Conservation (phyloP, 35 echinoderm and acorn worm species). For the Chiridota heheva region DNA sequence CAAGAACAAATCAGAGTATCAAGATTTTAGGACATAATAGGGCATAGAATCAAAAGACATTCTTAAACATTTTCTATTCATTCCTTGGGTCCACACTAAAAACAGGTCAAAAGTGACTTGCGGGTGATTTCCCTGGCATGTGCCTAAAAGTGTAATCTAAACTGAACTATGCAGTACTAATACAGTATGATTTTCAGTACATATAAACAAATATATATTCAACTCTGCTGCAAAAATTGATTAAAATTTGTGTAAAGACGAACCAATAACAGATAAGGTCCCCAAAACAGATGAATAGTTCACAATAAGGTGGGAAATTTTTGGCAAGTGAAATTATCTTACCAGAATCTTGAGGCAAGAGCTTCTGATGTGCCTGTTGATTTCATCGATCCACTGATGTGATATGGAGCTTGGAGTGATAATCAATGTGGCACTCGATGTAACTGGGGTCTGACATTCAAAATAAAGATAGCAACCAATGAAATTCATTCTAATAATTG, state of each 20-base stretch:
- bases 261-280: too few relatives aligned
- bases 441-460: constrained; percentile 57
- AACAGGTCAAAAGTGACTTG: too few relatives aligned
- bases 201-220: not conserved
- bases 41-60: too few relatives aligned
- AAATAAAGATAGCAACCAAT: not conserved
- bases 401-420: constrained; percentile 83
- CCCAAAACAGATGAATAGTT: not conserved
- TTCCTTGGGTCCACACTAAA: too few relatives aligned
- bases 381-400: constrained; percentile 99
- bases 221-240: not conserved
- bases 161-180: too few relatives aligned
- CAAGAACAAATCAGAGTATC: too few relatives aligned
- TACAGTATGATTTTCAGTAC: too few relatives aligned
- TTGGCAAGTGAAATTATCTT: constrained; percentile 5
- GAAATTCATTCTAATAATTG: too few relatives aligned
- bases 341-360: constrained; percentile 80
- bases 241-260: not conserved
- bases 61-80: too few relatives aligned
- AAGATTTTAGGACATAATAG: too few relatives aligned
- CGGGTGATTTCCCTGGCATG: too few relatives aligned
- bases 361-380: constrained; percentile 83
- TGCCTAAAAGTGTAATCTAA: too few relatives aligned
- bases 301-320: not conserved
- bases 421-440: constrained; percentile 82